Evolutionary conservation across 2,888 invertebrate genomes (phyloP).

Genomic region (Amphipyra tragopoginis): DNA sequence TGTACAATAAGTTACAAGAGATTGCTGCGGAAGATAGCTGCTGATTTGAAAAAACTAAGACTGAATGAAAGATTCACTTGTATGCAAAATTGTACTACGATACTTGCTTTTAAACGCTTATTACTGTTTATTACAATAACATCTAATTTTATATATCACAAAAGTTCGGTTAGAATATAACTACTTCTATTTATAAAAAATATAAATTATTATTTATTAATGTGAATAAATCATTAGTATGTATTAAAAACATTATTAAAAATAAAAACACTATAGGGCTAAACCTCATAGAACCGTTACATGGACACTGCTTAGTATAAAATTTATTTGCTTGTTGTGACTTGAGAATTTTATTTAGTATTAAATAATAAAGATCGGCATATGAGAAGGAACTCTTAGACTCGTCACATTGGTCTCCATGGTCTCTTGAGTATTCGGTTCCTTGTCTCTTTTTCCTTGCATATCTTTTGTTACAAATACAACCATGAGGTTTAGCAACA

Average conservation of each 20-base stretch:
- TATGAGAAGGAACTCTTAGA: slow-evolving; percentile 31
- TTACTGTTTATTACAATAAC: slow-evolving; percentile 7
- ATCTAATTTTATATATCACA: slow-evolving; percentile 12
- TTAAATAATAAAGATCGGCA: slow-evolving; percentile 37
- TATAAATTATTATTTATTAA: slow-evolving; percentile 14
- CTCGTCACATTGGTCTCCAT: slow-evolving; percentile 8
- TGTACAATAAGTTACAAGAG: slow-evolving; percentile 27
- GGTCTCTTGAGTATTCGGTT: slow-evolving; percentile 1
- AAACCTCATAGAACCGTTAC: slow-evolving; percentile 45
- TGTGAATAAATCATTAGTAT: slow-evolving; percentile 3
- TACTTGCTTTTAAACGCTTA: slow-evolving; percentile 3
- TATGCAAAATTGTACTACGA: slow-evolving; percentile 9
- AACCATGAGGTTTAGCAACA: slow-evolving; percentile 40
- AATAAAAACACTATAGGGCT: slow-evolving; percentile 29
- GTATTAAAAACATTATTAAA: slow-evolving; percentile 29
- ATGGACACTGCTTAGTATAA: slow-evolving; percentile 43
- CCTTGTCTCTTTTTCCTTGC: slow-evolving; percentile 63
- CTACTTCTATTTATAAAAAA: slow-evolving; percentile 13
- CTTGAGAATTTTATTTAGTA: slow-evolving; percentile 44
- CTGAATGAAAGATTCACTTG: slow-evolving; percentile 37
- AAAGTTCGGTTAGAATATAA: slow-evolving; percentile 1
- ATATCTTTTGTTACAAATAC: slow-evolving; percentile 58
- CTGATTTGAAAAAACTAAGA: slow-evolving; percentile 28
- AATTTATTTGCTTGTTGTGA: slow-evolving; percentile 13
- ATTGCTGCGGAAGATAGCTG: slow-evolving; percentile 30